phyloP scores from a whole-genome alignment of 1,140 invertebrate genomes.

The Polypedilum vanderplanki region DNA sequence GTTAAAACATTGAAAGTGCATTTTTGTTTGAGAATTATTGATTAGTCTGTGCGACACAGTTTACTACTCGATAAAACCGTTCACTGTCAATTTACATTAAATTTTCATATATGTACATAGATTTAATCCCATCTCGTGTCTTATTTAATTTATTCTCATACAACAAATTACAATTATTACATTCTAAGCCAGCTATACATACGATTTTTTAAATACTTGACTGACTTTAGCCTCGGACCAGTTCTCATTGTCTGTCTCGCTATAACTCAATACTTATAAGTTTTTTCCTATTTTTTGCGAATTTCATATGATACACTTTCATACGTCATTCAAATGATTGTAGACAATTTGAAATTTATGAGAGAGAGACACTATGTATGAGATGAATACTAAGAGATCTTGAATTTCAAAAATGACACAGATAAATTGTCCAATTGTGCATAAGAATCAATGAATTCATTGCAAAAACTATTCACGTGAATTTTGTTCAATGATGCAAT shows the following conservation, averaged over 20 bases:
- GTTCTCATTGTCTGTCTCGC: not conserved
- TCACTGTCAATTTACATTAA: not conserved
- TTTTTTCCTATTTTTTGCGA: not conserved
- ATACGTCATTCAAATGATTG: not conserved
- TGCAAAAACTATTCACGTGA: not conserved
- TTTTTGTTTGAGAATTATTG: not conserved
- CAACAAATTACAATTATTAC: too few relatives aligned
- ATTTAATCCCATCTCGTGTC: too few relatives aligned
- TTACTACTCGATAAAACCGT: not conserved
- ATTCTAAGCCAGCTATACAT: too few relatives aligned
- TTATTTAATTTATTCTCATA: too few relatives aligned
- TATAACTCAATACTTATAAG: not conserved
- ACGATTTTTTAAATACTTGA: too few relatives aligned
- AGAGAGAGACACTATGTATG: not conserved
- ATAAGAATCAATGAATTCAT: not conserved
- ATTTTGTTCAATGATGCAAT: conserved; percentile 9
- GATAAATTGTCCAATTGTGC: not conserved
- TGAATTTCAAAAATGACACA: not conserved
- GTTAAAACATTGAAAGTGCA: not conserved
- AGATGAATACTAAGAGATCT: not conserved
- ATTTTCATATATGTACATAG: not conserved
- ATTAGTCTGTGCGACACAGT: not conserved
- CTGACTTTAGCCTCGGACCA: not conserved
- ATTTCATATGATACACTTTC: conserved; percentile 18
- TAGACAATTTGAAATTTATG: conserved; percentile 14